A percentile compares a stretch with the other conserved stretches of the same genome.
Evolutionary conservation across 2,797 vertebrate genomes (phyloP).

Genomic region (Trematomus bernacchii): DNA sequence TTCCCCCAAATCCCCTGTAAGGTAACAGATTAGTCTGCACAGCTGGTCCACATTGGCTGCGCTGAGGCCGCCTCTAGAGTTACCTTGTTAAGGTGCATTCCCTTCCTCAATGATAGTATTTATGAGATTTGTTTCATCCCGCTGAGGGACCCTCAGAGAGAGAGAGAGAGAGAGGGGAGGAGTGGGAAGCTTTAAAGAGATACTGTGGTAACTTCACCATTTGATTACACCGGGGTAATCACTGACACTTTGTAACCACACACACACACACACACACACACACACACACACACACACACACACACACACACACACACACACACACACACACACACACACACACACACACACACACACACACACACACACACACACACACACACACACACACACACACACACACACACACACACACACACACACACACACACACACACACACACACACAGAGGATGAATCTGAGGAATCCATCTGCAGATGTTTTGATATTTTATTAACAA

Average conservation of each 20-base stretch:
- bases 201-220: constrained; percentile 57
- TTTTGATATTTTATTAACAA: constrained; percentile 74
- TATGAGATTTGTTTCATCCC: constrained; percentile 77
- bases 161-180: constrained; percentile 14
- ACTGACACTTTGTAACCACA: constrained; percentile 46
- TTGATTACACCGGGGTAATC: constrained; percentile 75
- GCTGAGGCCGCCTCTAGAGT: constrained; percentile 71
- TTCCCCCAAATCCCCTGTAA: constrained; percentile 79
- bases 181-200: constrained; percentile 28
- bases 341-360: too few relatives aligned
- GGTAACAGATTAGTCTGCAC: constrained; percentile 79
- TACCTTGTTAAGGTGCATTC: constrained; percentile 76
- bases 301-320: too few relatives aligned
- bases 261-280: too few relatives aligned
- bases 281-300: too few relatives aligned
- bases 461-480: constrained; percentile 59
- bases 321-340: too few relatives aligned
- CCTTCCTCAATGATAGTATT: constrained; percentile 77
- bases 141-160: constrained; percentile 34
- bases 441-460: constrained; percentile 48
- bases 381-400: too few relatives aligned
- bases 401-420: constrained; percentile 22
- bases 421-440: constrained; percentile 4
- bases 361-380: too few relatives aligned
- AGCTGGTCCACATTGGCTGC: constrained; percentile 80